Conservation (phyloP, 2,888 invertebrate species). For the Drosophila colorata region DNA sequence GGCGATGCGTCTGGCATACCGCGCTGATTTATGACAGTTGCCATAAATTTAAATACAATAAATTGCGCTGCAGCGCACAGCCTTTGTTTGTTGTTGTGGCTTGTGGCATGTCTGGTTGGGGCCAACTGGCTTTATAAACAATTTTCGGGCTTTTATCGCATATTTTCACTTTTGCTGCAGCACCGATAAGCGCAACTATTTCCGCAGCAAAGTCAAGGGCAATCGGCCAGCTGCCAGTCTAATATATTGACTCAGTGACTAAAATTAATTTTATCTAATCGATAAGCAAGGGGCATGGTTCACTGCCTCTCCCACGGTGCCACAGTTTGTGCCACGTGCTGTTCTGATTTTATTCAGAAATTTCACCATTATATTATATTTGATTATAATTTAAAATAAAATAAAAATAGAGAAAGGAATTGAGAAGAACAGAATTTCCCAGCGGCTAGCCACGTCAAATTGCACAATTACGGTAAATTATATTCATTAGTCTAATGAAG, state of each 20-base stretch:
- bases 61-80: constrained; percentile 34
- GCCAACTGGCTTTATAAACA: constrained; percentile 65
- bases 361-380: constrained; percentile 23
- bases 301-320: constrained; percentile 29
- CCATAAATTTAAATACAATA: constrained; percentile 70
- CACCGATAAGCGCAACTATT: constrained; percentile 64
- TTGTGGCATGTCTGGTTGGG: constrained; percentile 14
- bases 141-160: constrained; percentile 70
- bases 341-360: constrained; percentile 46
- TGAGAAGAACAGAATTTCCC: constrained; percentile 36
- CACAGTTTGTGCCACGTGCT: background rate
- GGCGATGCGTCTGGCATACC: constrained; percentile 5
- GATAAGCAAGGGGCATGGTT: constrained; percentile 58
- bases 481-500: constrained; percentile 80
- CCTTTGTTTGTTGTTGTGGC: constrained; percentile 8
- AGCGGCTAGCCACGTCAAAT: constrained; percentile 42
- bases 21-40: constrained; percentile 61
- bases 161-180: constrained; percentile 62
- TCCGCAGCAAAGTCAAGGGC: constrained; percentile 76
- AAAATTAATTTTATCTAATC: constrained; percentile 81
- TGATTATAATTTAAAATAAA: constrained; percentile 11
- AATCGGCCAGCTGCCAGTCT: constrained; percentile 31
- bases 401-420: background rate
- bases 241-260: constrained; percentile 55
- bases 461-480: constrained; percentile 69